A percentile compares a stretch with the other conserved stretches of the same genome.
Evolutionary conservation across 2,797 vertebrate genomes (phyloP).

Genomic region (Taenioides sp.): DNA sequence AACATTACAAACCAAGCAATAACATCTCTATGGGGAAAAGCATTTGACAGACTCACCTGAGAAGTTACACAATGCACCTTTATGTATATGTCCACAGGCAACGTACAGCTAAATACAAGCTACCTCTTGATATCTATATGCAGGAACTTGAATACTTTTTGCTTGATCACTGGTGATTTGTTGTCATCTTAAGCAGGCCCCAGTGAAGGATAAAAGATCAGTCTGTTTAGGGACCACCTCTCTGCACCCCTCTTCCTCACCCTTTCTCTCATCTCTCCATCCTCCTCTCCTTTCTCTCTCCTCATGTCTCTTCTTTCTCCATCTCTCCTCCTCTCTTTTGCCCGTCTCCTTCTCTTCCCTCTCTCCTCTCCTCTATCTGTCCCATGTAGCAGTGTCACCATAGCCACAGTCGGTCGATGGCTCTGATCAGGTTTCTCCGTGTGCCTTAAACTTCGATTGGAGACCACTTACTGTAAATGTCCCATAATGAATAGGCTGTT

Average conservation of each 20-base stretch:
- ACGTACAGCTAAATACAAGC: not conserved
- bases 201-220: conserved; percentile 5
- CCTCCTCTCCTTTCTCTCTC: too few species aligned
- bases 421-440: conserved; percentile 53
- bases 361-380: not conserved
- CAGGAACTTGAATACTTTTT: not conserved
- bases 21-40: too few species aligned
- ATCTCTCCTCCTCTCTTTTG: too few species aligned
- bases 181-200: not conserved
- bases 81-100: too few species aligned
- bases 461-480: conserved; percentile 61
- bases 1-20: too few species aligned
- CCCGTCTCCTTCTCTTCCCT: too few species aligned
- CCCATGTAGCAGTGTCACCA: conserved; percentile 12
- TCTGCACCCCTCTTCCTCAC: not conserved
- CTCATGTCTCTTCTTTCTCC: too few species aligned
- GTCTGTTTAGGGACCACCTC: conserved; percentile 10
- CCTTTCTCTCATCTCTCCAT: too few species aligned
- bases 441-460: conserved; percentile 57
- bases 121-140: not conserved
- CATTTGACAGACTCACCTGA: too few species aligned
- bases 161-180: not conserved
- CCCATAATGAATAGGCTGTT: conserved; percentile 59
- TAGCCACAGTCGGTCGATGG: conserved; percentile 38
- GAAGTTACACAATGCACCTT: too few species aligned